phyloP scores from a whole-genome alignment of 2,797 vertebrate genomes.

The Tenualosa ilisha region DNA sequence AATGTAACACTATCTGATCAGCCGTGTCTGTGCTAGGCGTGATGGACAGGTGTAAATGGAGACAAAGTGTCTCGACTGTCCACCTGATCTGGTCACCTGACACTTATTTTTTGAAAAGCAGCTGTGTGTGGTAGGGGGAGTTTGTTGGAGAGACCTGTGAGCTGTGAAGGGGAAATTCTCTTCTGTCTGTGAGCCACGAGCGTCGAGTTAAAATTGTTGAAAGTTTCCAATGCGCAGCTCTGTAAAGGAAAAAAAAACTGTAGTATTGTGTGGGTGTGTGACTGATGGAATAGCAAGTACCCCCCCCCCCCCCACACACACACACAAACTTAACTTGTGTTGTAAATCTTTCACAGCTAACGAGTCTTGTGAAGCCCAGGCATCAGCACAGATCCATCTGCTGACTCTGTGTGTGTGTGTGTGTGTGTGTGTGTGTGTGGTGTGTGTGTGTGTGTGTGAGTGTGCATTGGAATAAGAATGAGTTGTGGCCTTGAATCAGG shows the following conservation, averaged over 20 bases:
- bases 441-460: background rate
- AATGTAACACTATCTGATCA: too few relatives aligned
- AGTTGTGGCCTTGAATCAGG: background rate
- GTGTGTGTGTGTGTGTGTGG: background rate
- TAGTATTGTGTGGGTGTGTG: background rate
- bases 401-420: background rate
- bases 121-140: background rate
- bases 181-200: background rate
- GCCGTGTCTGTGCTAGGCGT: too few relatives aligned
- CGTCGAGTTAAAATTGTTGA: background rate
- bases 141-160: background rate
- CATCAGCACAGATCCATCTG: background rate
- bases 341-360: constrained; percentile 5
- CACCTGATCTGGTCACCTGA: too few relatives aligned
- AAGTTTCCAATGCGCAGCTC: too few relatives aligned
- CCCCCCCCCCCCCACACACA: background rate
- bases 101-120: too few relatives aligned
- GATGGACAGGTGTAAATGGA: too few relatives aligned
- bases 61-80: too few relatives aligned
- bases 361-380: background rate
- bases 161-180: background rate
- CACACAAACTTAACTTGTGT: constrained; percentile 11
- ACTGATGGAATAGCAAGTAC: background rate
- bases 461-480: background rate
- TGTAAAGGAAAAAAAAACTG: background rate